Evolutionary conservation across 2,113 vertebrate species (phyloP).

Genomic region (Struthio camelus): DNA sequence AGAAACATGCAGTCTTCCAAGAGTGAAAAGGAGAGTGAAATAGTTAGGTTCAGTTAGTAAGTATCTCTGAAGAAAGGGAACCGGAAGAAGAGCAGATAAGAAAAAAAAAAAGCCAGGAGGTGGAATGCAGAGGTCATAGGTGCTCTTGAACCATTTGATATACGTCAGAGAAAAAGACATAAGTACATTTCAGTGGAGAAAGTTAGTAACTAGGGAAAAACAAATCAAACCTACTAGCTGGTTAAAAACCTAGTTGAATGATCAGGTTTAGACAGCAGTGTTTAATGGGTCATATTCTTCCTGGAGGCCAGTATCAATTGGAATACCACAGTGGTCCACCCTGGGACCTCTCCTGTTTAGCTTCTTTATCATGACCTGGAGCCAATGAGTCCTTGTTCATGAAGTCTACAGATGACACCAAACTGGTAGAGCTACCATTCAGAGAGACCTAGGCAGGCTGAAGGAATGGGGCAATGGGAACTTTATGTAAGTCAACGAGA

Average conservation of each 20-base stretch:
- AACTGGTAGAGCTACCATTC: not conserved
- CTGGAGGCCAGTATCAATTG: not conserved
- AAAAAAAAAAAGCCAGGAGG: not conserved
- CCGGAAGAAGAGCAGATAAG: not conserved
- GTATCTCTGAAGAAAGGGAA: not conserved
- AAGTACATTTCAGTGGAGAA: not conserved
- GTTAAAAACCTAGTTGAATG: not conserved
- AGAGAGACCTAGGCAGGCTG: not conserved
- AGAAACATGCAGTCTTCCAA: not conserved
- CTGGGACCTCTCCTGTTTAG: not conserved
- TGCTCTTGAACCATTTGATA: not conserved
- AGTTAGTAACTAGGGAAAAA: not conserved
- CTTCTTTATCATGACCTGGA: not conserved
- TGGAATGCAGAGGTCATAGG: not conserved
- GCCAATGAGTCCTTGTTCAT: not conserved
- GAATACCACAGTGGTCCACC: accelerated
- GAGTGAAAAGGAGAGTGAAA: not conserved
- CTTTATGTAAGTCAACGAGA: not conserved
- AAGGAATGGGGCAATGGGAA: not conserved
- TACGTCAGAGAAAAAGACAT: not conserved
- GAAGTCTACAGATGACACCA: not conserved
- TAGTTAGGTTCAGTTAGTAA: not conserved
- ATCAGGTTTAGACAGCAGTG: not conserved
- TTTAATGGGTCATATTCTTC: not conserved
- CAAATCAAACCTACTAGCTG: not conserved